Conservation (phyloP, 2,888 invertebrate genomes). For the Chironomus tentans region DNA sequence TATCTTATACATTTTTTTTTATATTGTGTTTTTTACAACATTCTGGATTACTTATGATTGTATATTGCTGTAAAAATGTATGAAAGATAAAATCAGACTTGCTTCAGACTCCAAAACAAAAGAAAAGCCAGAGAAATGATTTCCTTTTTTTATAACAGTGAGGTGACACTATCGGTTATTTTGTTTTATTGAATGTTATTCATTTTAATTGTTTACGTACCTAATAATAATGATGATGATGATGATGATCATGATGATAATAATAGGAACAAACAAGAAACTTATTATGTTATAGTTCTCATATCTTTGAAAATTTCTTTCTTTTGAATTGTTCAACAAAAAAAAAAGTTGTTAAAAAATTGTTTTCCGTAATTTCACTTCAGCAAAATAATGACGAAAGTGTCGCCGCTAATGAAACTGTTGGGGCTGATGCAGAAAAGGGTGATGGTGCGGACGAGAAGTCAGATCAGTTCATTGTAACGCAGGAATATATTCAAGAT, state of each 20-base stretch:
- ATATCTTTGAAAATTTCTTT: not conserved
- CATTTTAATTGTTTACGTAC: not conserved
- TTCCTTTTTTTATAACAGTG: not conserved
- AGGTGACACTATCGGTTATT: slow-evolving; percentile 25
- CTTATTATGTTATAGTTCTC: not conserved
- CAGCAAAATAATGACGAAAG: slow-evolving; percentile 22
- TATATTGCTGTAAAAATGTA: not conserved
- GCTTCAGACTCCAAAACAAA: slow-evolving; percentile 24
- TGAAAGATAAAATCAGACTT: not conserved
- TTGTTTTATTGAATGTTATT: not conserved
- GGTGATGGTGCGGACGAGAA: slow-evolving; percentile 21
- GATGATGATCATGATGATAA: no score
- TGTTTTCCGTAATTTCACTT: not conserved
- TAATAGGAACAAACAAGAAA: not conserved
- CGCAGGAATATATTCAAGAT: slow-evolving; percentile 89
- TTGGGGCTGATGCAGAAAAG: slow-evolving; percentile 11
- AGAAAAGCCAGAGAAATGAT: not conserved
- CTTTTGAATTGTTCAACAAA: not conserved
- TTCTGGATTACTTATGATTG: not conserved
- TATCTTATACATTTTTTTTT: not conserved
- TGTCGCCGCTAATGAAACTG: slow-evolving; percentile 23
- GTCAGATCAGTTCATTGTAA: slow-evolving; percentile 59
- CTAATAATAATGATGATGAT: no score
- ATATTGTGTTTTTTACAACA: not conserved
- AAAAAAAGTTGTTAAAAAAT: not conserved